Conservation (phyloP, 2,888 invertebrate species). For the Taenaris catops region DNA sequence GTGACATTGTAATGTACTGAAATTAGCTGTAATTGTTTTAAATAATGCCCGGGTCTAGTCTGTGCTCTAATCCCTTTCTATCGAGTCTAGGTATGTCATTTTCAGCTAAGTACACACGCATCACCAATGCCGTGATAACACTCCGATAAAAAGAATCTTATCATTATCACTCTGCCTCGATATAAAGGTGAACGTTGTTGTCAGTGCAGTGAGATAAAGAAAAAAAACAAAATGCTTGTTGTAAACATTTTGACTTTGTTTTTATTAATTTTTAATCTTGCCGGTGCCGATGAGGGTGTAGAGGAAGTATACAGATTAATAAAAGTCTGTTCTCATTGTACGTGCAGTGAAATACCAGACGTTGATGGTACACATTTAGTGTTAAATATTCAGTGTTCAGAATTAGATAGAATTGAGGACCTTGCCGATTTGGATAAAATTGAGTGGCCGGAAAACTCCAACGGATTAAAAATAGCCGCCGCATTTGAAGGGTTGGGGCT, state of each 20-base stretch:
- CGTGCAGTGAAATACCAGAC: conserved; percentile 69
- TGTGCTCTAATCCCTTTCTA: conserved; percentile 29
- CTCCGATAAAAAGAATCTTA: conserved; percentile 60
- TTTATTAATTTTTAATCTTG: conserved; percentile 44
- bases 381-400: conserved; percentile 66
- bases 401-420: conserved; percentile 52
- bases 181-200: conserved; percentile 47
- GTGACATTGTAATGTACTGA: too few species aligned
- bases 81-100: conserved; percentile 49
- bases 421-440: conserved; percentile 64
- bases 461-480: conserved; percentile 63
- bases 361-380: conserved; percentile 58
- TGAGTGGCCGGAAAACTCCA: conserved; percentile 63
- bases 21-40: conserved; percentile 1
- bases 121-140: conserved; percentile 53
- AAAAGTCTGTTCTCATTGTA: conserved; percentile 60
- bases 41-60: conserved; percentile 3
- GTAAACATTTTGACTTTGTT: conserved; percentile 40
- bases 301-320: conserved; percentile 41
- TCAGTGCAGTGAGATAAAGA: conserved; percentile 31
- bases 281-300: conserved; percentile 40
- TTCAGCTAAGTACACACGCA: conserved; percentile 60
- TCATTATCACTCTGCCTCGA: conserved; percentile 68
- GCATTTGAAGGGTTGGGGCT: conserved; percentile 61
- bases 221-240: conserved; percentile 52